Evolutionary conservation across 2,113 vertebrate species (phyloP).

Genomic region (Pseudois nayaur): DNA sequence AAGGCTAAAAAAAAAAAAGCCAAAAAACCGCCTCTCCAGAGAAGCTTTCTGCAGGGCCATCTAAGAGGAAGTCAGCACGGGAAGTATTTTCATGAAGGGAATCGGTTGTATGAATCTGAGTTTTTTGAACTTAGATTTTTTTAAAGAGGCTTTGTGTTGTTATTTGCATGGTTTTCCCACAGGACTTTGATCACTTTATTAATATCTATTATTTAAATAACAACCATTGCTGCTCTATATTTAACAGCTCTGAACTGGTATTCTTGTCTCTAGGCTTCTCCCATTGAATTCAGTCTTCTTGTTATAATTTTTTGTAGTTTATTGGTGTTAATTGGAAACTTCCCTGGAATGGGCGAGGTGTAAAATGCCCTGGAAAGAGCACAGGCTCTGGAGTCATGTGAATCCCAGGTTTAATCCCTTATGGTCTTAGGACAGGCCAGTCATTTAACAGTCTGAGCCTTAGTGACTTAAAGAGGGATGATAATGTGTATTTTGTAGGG

Average conservation of each 20-base stretch:
- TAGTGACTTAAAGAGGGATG: background rate
- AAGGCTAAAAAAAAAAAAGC: background rate
- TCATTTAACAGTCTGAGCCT: background rate
- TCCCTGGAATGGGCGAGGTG: background rate
- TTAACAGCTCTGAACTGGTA: background rate
- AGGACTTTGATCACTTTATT: background rate
- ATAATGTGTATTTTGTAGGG: background rate
- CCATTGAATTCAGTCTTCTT: background rate
- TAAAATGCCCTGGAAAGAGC: background rate
- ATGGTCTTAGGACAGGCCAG: background rate
- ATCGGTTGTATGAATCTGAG: background rate
- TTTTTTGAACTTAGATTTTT: background rate
- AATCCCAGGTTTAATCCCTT: background rate
- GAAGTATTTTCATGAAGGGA: background rate
- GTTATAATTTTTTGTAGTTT: background rate
- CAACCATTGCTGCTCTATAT: background rate
- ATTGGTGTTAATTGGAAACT: background rate
- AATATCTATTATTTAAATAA: background rate
- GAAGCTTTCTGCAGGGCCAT: background rate
- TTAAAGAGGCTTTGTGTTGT: background rate
- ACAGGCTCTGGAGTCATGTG: background rate
- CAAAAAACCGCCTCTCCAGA: background rate
- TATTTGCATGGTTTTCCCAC: background rate
- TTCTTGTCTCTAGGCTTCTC: background rate
- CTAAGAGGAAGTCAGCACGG: background rate